Conservation (phyloP, 2,113 vertebrate genomes). For the Nycticryphes semicollaris region DNA sequence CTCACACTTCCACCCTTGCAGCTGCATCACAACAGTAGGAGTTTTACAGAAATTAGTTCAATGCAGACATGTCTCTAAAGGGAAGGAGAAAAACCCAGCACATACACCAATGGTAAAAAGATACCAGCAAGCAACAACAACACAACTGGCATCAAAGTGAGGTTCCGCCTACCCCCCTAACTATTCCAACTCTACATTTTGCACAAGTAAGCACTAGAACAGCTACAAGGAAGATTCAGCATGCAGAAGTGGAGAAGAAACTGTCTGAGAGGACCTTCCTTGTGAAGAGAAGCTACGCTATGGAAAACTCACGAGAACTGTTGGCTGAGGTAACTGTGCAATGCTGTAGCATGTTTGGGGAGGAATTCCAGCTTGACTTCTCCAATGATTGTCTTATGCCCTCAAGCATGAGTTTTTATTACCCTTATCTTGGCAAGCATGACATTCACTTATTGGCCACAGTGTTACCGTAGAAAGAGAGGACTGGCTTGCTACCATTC, state of each 20-base stretch:
- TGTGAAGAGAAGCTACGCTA: background rate
- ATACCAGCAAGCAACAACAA: background rate
- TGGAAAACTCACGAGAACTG: background rate
- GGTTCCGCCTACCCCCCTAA: background rate
- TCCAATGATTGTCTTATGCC: conserved; percentile 1
- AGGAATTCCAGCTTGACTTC: conserved; percentile 21
- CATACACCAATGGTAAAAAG: rapidly evolving
- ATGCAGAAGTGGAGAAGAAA: background rate
- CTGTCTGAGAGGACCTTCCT: background rate
- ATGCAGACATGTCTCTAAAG: background rate
- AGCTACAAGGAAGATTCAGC: background rate
- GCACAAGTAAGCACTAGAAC: background rate
- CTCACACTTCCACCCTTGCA: background rate
- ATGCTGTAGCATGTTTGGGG: background rate
- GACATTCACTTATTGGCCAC: background rate
- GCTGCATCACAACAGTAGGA: background rate
- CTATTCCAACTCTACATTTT: background rate
- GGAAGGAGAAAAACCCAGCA: background rate
- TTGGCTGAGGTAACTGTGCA: background rate
- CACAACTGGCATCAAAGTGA: background rate
- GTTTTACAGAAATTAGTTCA: background rate
- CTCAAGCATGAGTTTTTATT: conserved; percentile 16
- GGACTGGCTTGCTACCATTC: background rate
- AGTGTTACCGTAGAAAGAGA: background rate
- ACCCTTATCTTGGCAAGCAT: background rate